Conservation (phyloP, 2,888 invertebrate genomes). For the Brachypalpus laphriformis region DNA sequence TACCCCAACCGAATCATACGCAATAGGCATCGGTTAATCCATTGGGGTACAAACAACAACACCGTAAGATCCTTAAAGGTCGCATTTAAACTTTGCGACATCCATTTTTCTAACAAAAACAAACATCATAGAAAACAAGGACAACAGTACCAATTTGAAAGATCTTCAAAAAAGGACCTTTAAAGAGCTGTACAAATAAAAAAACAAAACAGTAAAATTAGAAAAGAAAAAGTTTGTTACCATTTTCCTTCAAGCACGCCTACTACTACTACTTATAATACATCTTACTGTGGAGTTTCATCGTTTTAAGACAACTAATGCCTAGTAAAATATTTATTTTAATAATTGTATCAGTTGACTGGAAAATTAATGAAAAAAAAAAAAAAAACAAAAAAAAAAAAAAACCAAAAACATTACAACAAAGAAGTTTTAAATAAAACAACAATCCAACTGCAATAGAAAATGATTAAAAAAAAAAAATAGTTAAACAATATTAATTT, state of each 20-base stretch:
- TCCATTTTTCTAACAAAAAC: background rate
- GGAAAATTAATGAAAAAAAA: conserved; percentile 26
- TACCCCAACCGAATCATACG: conserved; percentile 80
- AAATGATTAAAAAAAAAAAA: conserved; percentile 38
- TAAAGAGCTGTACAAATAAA: conserved; percentile 20
- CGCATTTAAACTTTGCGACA: conserved; percentile 63
- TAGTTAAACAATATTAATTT: conserved; percentile 64
- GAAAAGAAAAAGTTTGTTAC: conserved; percentile 66
- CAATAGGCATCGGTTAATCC: conserved; percentile 80
- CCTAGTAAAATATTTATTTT: conserved; percentile 72
- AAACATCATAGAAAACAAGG: conserved; percentile 1
- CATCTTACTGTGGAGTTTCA: conserved; percentile 55
- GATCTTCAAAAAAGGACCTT: conserved; percentile 1
- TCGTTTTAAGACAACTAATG: conserved; percentile 63
- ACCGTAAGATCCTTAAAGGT: conserved; percentile 66
- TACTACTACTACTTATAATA: conserved; percentile 60
- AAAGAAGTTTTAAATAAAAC: conserved; percentile 33
- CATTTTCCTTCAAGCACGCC: conserved; percentile 68
- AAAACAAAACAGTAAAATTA: conserved; percentile 22
- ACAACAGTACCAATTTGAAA: conserved; percentile 13
- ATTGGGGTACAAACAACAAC: conserved; percentile 54
- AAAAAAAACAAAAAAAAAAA: conserved; percentile 10
- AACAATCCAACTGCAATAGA: conserved; percentile 70
- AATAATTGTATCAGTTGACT: conserved; percentile 59
- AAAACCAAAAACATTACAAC: conserved; percentile 20